phyloP scores from a whole-genome alignment of 2,888 invertebrate species.

The Furcula furcula region DNA sequence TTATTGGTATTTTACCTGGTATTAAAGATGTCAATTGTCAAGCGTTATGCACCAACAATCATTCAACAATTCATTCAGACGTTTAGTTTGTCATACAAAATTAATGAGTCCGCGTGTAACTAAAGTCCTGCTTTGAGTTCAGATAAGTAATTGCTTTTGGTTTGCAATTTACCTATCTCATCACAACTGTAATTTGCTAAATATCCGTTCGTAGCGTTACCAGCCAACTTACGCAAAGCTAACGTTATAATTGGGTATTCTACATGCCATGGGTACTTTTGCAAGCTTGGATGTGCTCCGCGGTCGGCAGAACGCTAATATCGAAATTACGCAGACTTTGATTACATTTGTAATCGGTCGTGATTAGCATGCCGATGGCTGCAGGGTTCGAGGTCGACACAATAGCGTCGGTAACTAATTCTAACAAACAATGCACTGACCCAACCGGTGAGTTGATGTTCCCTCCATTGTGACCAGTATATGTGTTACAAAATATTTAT shows the following conservation, averaged over 20 bases:
- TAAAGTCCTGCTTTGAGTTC: too few species aligned
- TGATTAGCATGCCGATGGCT: conserved; percentile 24
- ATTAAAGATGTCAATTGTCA: too few species aligned
- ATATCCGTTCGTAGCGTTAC: conserved; percentile 19
- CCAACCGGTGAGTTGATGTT: conserved; percentile 42
- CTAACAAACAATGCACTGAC: conserved; percentile 49
- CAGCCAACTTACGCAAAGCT: conserved; percentile 30
- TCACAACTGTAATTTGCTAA: conserved; percentile 22
- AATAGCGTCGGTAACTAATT: conserved; percentile 27
- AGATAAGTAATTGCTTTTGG: conserved; percentile 11
- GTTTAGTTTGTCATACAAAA: too few species aligned
- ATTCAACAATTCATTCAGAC: too few species aligned
- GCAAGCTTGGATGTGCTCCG: conserved; percentile 29
- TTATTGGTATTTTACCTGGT: too few species aligned
- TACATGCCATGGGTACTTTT: conserved; percentile 42
- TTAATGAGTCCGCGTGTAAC: too few species aligned
- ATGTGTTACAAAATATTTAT: conserved; percentile 54
- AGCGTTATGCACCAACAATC: too few species aligned
- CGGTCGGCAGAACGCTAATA: conserved; percentile 29
- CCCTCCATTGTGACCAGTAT: conserved; percentile 48
- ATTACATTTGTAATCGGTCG: conserved; percentile 15
- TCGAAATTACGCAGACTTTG: conserved; percentile 10
- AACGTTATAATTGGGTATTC: conserved; percentile 46
- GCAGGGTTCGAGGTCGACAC: conserved; percentile 29
- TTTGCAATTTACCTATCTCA: conserved; percentile 19